Evolutionary conservation across 1,140 invertebrate species (phyloP), one percentile per base, ranked within the genome.

Genomic region (Lasioglossum baleicum): DNA sequence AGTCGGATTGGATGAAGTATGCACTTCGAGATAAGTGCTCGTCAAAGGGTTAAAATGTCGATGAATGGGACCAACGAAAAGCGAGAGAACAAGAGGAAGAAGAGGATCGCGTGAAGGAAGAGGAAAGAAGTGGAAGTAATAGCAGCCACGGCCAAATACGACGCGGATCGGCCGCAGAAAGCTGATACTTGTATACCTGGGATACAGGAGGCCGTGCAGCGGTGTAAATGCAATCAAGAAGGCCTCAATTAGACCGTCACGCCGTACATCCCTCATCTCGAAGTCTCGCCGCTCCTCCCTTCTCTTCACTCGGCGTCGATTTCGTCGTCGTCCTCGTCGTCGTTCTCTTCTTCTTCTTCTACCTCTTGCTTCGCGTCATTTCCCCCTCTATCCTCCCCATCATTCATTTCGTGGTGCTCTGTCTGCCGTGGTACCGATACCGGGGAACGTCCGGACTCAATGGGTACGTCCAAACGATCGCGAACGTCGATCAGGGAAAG

Each of bases 221-320:
- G 90, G 90, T 90, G 90, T 91, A 90, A 90, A 91, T 91, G 90
- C 89, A 91, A 91, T 91, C 90, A 91, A 91, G 90, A 89, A 90
- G 87, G 87, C 90, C 89, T 90, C 90, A 91, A 91, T 91, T 91
- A 91, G 89, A 90, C 90, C 90, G 90, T 91, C 90, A 91, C 90
- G 89, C 86, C 86, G 90, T 88, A 87, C 89, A 91, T 90, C 89
- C 88, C 86, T 91, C 89, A 91, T 90, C 89, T 89, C 85, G 63
- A 70, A 86, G 84, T 85, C 75, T 75, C 83, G 71, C 53, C 63
- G 56, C 68, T 75, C 31, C 78, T 74, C 51, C 61, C 53, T 42
- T 4, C 53, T 35, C 61, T 53, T 66, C 51, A 11, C 42, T 48
- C 40, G 15, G 10, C 75, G 17, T 58, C 42, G 22, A 22, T 56